Evolutionary conservation across 2,113 vertebrate genomes (phyloP), one percentile per base, ranked within the genome.

Genomic region (Chamaea fasciata): DNA sequence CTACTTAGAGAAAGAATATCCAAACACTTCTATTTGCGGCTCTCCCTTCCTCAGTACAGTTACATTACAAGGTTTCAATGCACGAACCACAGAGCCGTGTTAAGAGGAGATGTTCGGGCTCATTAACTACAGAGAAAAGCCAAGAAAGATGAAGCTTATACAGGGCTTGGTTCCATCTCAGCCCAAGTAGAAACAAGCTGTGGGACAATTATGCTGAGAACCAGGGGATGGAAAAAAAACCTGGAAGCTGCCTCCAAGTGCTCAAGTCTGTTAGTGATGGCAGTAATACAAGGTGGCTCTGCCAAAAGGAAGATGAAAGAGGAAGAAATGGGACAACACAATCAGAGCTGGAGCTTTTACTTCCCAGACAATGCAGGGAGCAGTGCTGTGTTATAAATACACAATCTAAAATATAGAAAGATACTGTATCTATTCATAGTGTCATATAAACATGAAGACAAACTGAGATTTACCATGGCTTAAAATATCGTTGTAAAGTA

Each of bases 11-110:
- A 79, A 87, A 59, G 67, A 41, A 7, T 53, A 79, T 35, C 67
- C 57, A 15, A 86, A 68, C 4, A 3, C 53, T 88, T 92, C 86
- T 64, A 79, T 84, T 69, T 73, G 82, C 17, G 35, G 75, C 75
- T 76, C 90, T 93, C 22, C 39, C 82, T 19, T 62, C 65, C 87
- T 59, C 12, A 0, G 52, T 85, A 15, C 68, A 27, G 87, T 67
- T 60, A 70, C 49, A 39, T 19, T 67, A 42, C 31, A 73, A 68
- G 69, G 77, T 82, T 95, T 83, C 87, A 57, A 6, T 2, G 18
- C n/a, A 20, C 0, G 2, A 80, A 87, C 21, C 5, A 3, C 33
- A 23, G 69, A 52, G 49, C 15, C 0, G 8, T 4, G 31, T 30
- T 53, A 74, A 69, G 70, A 84, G 35, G 56, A 89, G 74, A 73